Conservation (phyloP, 2,888 invertebrate species). For the Agrochola litura region DNA sequence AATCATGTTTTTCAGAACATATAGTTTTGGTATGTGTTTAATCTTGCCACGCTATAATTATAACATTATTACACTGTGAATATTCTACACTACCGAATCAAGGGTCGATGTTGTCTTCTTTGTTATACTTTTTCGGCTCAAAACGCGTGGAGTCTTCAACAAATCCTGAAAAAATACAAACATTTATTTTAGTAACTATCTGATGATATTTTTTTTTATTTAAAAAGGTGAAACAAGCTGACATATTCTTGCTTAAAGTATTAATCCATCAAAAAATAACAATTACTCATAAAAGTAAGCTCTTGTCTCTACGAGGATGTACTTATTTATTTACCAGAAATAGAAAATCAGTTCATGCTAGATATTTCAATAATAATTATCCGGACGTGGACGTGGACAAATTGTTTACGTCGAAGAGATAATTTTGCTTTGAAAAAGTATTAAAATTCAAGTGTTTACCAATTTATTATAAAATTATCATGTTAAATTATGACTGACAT, state of each 20-base stretch:
- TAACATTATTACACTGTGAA: background rate
- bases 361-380: background rate
- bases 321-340: background rate
- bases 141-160: conserved; percentile 68
- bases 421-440: background rate
- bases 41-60: background rate
- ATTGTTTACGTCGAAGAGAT: background rate
- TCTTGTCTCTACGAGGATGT: background rate
- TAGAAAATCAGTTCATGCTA: background rate
- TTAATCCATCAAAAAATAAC: background rate
- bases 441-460: background rate
- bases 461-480: background rate
- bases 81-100: conserved; percentile 40
- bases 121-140: conserved; percentile 39
- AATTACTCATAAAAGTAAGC: background rate
- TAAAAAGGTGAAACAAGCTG: no score
- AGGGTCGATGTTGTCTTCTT: conserved; percentile 30
- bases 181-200: no score
- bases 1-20: conserved; percentile 21
- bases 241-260: no score
- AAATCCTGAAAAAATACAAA: conserved; percentile 71
- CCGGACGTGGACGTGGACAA: background rate
- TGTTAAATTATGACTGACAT: background rate
- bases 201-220: rapidly evolving
- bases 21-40: conserved; percentile 5